Percentiles rank a stretch among this genome's conserved stretches.
These are phyloP conservation scores for Brachyhypopomus gauderio DNA, from an alignment of 2,113 vertebrate genomes.

Conservation along the genomic window DNA sequence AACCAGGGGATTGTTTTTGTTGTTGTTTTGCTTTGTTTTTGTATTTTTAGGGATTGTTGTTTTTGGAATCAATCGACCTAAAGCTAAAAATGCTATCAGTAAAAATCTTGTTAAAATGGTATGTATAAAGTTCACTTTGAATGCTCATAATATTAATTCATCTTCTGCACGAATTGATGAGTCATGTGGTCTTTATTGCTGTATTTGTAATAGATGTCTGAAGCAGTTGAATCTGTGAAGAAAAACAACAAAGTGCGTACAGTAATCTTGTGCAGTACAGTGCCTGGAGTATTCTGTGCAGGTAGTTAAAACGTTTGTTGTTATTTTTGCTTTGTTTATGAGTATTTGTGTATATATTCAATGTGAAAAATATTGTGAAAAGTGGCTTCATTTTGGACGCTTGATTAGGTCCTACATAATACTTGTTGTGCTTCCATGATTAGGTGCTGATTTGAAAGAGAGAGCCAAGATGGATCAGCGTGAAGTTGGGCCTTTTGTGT, in stretches of 20 bases:
- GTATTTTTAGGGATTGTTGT: conserved; percentile 89
- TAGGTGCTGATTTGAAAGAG: conserved; percentile 97
- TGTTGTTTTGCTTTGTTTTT: conserved; percentile 27
- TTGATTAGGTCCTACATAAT: neutral
- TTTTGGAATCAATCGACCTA: conserved; percentile 91
- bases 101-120: conserved; percentile 93
- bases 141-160: neutral
- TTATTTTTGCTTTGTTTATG: neutral
- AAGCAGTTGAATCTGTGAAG: conserved; percentile 89
- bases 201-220: conserved; percentile 79
- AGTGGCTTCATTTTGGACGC: neutral
- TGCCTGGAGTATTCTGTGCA: conserved; percentile 96
- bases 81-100: conserved; percentile 95
- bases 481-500: conserved; percentile 94
- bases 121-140: conserved; percentile 62
- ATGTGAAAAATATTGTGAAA: too few species aligned
- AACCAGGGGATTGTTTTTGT: neutral
- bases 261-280: conserved; percentile 91
- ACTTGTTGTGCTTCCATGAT: conserved; percentile 24
- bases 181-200: neutral
- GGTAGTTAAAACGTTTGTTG: conserved; percentile 69
- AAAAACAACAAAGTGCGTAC: conserved; percentile 91
- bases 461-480: conserved; percentile 92
- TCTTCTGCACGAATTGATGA: neutral
- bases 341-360: neutral